These are phyloP conservation scores for Distichodus sexfasciatus DNA, from an alignment of 2,797 vertebrate species.

Conservation along the genomic window DNA sequence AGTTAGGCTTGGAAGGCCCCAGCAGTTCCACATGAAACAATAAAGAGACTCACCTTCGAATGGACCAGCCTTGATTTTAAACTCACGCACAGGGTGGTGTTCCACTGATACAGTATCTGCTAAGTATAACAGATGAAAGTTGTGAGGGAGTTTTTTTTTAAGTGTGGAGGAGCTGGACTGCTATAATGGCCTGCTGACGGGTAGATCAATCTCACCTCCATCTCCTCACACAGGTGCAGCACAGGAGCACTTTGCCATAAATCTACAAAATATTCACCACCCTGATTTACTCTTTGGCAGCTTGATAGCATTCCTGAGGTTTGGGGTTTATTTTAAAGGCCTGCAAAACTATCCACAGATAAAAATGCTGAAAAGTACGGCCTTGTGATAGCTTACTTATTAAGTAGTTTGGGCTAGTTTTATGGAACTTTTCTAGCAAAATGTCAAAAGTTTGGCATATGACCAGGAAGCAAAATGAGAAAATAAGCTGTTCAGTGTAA, in stretches of 20 bases:
- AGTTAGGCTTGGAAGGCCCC: neutral
- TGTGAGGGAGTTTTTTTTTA: conserved; percentile 16
- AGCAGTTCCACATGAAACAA: neutral
- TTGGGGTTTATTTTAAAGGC: conserved; percentile 11
- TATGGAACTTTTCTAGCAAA: conserved; percentile 6
- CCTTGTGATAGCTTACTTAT: conserved; percentile 22
- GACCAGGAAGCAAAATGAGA: neutral
- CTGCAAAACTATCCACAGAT: too few relatives aligned
- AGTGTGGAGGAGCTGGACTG: conserved; percentile 11
- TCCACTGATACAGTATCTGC: neutral
- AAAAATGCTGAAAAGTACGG: conserved; percentile 11
- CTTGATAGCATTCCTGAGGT: conserved; percentile 53
- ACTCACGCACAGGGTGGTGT: neutral
- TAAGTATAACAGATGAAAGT: conserved; percentile 6
- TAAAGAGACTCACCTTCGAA: neutral
- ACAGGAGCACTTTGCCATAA: conserved; percentile 54
- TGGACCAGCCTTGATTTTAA: neutral
- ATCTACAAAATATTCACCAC: conserved; percentile 46
- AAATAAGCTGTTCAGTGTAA: conserved; percentile 23
- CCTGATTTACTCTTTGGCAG: conserved; percentile 57
- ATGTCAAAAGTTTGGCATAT: neutral
- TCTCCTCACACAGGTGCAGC: conserved; percentile 46
- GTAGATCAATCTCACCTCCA: conserved; percentile 42
- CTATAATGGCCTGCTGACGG: conserved; percentile 43
- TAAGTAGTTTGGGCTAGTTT: conserved; percentile 31